A percentile compares a stretch with the other conserved stretches of the same genome.
phyloP scores from a whole-genome alignment of 2,797 vertebrate genomes.

The Pseudochromis fuscus region DNA sequence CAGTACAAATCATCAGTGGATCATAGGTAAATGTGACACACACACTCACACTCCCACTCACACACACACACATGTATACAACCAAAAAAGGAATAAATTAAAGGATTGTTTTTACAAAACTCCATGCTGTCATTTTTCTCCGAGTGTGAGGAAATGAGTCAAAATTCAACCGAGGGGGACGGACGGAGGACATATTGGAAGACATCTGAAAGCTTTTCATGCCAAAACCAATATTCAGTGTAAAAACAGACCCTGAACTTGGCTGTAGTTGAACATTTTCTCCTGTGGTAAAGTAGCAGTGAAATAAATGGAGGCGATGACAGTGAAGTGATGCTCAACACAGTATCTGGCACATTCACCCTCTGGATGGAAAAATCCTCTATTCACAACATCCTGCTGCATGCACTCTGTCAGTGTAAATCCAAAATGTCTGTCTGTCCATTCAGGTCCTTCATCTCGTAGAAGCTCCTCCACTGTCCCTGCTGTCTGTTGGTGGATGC shows the following conservation, averaged over 20 bases:
- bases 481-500: neutral
- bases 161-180: neutral
- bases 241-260: neutral
- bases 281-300: neutral
- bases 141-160: constrained; percentile 15
- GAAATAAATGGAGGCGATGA: neutral
- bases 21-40: constrained; percentile 20
- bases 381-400: constrained; percentile 55
- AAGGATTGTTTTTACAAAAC: constrained; percentile 31
- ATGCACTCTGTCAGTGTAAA: constrained; percentile 70
- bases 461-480: neutral
- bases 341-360: constrained; percentile 44
- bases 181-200: neutral
- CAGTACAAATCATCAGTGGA: constrained; percentile 51
- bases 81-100: constrained; percentile 59
- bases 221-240: neutral
- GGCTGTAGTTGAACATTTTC: neutral
- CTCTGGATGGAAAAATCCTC: constrained; percentile 49
- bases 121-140: constrained; percentile 25
- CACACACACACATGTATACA: constrained; percentile 31
- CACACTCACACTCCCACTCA: constrained; percentile 3
- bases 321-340: neutral
- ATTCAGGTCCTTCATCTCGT: neutral
- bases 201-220: neutral
- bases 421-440: constrained; percentile 40